phyloP scores from a whole-genome alignment of 2,797 vertebrate species.

The Eleutherodactylus coqui region DNA sequence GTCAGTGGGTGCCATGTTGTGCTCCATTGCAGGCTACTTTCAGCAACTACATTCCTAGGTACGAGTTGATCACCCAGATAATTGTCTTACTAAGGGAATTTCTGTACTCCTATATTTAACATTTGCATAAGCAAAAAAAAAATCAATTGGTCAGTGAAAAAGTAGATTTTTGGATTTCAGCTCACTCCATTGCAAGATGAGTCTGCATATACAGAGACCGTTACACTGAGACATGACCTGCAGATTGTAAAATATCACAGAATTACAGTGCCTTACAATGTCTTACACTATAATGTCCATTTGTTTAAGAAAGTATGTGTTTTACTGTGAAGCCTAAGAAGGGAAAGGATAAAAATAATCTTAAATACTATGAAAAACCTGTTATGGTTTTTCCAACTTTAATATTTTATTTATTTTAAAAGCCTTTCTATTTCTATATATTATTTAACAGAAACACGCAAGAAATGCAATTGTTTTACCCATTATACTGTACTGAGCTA shows the following conservation, averaged over 20 bases:
- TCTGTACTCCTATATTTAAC: not conserved
- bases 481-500: too few relatives aligned
- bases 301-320: not conserved
- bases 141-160: not conserved
- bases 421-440: not conserved
- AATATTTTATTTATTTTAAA: not conserved
- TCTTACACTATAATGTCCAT: not conserved
- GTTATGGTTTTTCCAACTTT: not conserved
- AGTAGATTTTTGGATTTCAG: not conserved
- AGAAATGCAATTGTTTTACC: too few relatives aligned
- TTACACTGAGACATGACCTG: not conserved
- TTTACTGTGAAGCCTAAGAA: not conserved
- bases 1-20: not conserved
- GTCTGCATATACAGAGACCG: not conserved
- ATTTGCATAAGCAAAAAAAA: not conserved
- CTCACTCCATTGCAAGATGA: slow-evolving; percentile 3
- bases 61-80: not conserved
- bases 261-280: not conserved
- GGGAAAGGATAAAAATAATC: not conserved
- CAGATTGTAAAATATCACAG: not conserved
- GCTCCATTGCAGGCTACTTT: not conserved
- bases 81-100: not conserved
- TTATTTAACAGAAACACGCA: not conserved
- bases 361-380: not conserved
- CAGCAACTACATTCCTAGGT: not conserved